A percentile compares a stretch with the other conserved stretches of the same genome.
Evolutionary conservation across 2,888 invertebrate species (phyloP).

Genomic region (Polymixis flavicincta): DNA sequence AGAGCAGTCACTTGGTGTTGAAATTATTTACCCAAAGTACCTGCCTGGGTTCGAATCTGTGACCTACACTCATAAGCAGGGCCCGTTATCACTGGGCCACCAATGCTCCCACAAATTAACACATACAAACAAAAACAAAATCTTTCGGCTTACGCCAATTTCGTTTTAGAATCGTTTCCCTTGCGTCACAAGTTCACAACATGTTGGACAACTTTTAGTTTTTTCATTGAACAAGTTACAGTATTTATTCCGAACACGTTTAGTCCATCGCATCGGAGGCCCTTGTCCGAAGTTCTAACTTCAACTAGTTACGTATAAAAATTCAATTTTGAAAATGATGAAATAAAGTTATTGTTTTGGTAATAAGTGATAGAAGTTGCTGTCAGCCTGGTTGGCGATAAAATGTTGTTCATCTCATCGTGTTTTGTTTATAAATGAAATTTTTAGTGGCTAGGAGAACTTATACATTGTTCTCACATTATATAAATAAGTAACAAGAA

Average conservation of each 20-base stretch:
- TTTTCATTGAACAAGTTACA: conserved; percentile 65
- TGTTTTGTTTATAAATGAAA: neutral
- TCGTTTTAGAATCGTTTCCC: conserved; percentile 15
- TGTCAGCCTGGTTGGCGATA: conserved; percentile 7
- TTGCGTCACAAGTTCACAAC: conserved; percentile 51
- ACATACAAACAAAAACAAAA: neutral
- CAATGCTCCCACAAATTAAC: too few species aligned
- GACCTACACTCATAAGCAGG: too few species aligned
- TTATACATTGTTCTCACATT: too few species aligned
- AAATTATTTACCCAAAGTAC: too few species aligned
- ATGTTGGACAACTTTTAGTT: conserved; percentile 54
- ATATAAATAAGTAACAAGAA: too few species aligned
- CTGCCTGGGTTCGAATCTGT: too few species aligned
- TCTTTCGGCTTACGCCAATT: conserved; percentile 41
- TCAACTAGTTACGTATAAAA: conserved; percentile 43
- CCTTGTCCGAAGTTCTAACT: conserved; percentile 39
- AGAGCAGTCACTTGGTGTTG: too few species aligned
- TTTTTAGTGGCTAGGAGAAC: neutral
- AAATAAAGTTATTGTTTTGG: conserved; percentile 32
- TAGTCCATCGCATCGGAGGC: conserved; percentile 35
- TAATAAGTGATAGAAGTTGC: neutral
- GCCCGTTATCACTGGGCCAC: too few species aligned
- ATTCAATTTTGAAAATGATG: conserved; percentile 54
- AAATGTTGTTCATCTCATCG: neutral
- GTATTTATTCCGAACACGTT: conserved; percentile 59